Evolutionary conservation across 2,797 vertebrate species (phyloP), one percentile per base, ranked within the genome.

Genomic region (Poecilia wingei): DNA sequence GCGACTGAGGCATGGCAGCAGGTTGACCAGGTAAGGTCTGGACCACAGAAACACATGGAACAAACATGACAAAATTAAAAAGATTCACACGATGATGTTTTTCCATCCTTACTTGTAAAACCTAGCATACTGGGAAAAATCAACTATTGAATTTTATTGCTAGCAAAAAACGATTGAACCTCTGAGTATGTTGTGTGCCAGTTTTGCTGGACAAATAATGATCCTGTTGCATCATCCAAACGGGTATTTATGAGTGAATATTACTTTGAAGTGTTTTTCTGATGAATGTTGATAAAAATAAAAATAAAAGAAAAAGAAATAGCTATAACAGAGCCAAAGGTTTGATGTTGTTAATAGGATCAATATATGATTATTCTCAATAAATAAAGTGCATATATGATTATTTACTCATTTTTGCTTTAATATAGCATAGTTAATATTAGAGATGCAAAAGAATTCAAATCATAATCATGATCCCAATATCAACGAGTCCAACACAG

Each of bases 11-110:
- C 98, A 99, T 0, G 98, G 98, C 82, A 99, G 84, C 69, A 99
- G 95, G 90, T 99, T 99, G 87, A 99, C 98, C 80, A 99, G 85
- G 89, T 99, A 99, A 0, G 98, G 98, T 91, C 98, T 99, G 86
- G 2, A 53, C 20, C 57, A 72, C 16, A 33, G 20, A 69, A 74
- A 69, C 3, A 20, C 66, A 25, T n/a, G 6, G 3, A 1, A 41
- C 13, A 69, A 45, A 45, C 3, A 3, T n/a, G 22, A n/a, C 22
- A 69, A 43, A n/a, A 39, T 66, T 0, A 25, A 45, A 69, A 77
- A 22, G 3, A 31, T 57, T 46, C 22, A 57, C 1, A 47, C 10
- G 16, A 55, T 49, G 1, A 66, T 45, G 47, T 9, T 0, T 25
- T 18, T 0, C 39, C 39, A 36, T 4, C 12, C 3, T 6, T 36